A percentile compares a stretch with the other conserved stretches of the same genome.
Evolutionary conservation across 2,113 vertebrate species (phyloP).

Genomic region (Oriolus oriolus): DNA sequence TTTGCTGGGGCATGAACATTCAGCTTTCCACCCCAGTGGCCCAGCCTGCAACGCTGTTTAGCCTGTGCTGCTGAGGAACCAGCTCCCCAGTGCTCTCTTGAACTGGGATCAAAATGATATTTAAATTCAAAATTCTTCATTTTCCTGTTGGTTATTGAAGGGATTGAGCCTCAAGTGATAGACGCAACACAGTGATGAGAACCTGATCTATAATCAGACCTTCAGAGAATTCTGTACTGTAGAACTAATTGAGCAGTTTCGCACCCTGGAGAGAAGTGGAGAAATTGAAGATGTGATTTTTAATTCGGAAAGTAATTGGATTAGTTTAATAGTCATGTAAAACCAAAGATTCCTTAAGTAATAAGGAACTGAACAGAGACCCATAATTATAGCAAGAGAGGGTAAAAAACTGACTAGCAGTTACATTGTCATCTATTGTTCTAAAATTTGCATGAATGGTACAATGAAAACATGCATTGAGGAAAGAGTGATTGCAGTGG

Average conservation of each 20-base stretch:
- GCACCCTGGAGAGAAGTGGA: background rate
- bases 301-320: background rate
- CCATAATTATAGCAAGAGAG: background rate
- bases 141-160: background rate
- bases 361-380: background rate
- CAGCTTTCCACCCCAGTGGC: background rate
- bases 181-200: background rate
- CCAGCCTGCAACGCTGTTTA: background rate
- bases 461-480: background rate
- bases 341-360: background rate
- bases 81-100: background rate
- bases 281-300: background rate
- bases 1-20: background rate
- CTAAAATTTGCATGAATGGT: background rate
- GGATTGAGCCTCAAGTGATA: background rate
- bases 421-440: background rate
- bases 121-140: background rate
- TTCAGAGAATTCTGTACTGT: background rate
- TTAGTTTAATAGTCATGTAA: background rate
- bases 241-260: background rate
- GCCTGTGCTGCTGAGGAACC: background rate
- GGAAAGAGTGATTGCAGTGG: background rate
- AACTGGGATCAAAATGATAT: background rate
- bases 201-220: background rate
- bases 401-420: background rate